Conservation (phyloP, 2,888 invertebrate genomes). For the Chrysolina americana region DNA sequence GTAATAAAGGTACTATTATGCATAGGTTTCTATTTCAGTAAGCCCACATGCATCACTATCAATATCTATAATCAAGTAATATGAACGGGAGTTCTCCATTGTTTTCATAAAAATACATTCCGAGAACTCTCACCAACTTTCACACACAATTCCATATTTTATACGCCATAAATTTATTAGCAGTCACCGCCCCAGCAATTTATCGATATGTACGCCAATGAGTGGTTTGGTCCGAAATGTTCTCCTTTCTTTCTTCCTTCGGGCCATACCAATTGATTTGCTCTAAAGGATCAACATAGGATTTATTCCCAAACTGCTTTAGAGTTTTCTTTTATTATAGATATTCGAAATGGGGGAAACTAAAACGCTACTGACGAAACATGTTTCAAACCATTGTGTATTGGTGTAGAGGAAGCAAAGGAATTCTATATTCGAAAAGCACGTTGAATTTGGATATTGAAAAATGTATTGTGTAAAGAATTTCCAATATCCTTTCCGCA, state of each 20-base stretch:
- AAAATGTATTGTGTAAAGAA: neutral
- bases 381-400: slow-evolving; percentile 18
- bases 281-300: slow-evolving; percentile 60
- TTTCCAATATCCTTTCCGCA: neutral
- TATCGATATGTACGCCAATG: neutral
- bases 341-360: slow-evolving; percentile 17
- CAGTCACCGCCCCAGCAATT: neutral
- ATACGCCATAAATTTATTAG: neutral
- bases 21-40: too few relatives aligned
- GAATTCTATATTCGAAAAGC: neutral
- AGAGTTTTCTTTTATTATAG: slow-evolving; percentile 56
- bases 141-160: neutral
- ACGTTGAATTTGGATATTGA: neutral
- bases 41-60: too few relatives aligned
- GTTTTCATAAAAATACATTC: too few relatives aligned
- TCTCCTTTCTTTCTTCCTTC: slow-evolving; percentile 58
- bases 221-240: slow-evolving; percentile 35
- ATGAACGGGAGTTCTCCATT: too few relatives aligned
- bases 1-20: too few relatives aligned
- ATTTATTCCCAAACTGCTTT: slow-evolving; percentile 60
- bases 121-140: neutral
- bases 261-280: slow-evolving; percentile 65
- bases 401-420: slow-evolving; percentile 9
- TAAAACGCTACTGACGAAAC: slow-evolving; percentile 13
- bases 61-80: too few relatives aligned